phyloP scores from a whole-genome alignment of 1,140 invertebrate species.

The Brachionus asplanchnoidis region DNA sequence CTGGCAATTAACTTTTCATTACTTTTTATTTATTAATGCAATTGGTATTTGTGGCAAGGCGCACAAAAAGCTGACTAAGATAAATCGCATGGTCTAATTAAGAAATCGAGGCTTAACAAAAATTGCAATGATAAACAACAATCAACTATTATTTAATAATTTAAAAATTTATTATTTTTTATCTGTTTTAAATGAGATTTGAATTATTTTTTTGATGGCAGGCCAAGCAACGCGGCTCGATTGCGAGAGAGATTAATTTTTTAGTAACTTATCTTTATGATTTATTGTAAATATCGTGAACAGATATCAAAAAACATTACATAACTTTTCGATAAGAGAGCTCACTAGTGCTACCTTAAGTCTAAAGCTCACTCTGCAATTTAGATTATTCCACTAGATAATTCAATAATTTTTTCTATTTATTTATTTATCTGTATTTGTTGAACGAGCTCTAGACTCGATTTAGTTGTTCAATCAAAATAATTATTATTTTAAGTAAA shows the following conservation, averaged over 20 bases:
- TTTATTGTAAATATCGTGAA: background rate
- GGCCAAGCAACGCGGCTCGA: background rate
- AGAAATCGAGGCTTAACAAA: background rate
- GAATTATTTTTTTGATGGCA: background rate
- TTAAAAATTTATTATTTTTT: slow-evolving; percentile 1
- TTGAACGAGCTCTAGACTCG: background rate
- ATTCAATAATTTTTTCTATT: background rate
- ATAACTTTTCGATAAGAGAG: background rate
- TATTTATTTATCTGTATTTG: background rate
- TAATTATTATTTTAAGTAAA: background rate
- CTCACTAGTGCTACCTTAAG: background rate
- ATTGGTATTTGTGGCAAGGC: background rate
- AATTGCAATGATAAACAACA: background rate
- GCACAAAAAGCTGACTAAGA: background rate
- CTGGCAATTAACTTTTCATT: background rate
- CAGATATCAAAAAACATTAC: background rate
- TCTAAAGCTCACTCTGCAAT: background rate
- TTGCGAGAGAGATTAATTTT: background rate
- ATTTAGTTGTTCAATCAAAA: background rate
- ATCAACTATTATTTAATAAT: background rate
- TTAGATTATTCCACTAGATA: background rate
- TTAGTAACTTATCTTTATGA: background rate
- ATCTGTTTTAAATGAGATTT: background rate
- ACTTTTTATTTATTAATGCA: background rate
- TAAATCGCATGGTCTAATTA: background rate